Evolutionary conservation across 2,888 invertebrate species (phyloP).

Genomic region (Drosophila falleni): DNA sequence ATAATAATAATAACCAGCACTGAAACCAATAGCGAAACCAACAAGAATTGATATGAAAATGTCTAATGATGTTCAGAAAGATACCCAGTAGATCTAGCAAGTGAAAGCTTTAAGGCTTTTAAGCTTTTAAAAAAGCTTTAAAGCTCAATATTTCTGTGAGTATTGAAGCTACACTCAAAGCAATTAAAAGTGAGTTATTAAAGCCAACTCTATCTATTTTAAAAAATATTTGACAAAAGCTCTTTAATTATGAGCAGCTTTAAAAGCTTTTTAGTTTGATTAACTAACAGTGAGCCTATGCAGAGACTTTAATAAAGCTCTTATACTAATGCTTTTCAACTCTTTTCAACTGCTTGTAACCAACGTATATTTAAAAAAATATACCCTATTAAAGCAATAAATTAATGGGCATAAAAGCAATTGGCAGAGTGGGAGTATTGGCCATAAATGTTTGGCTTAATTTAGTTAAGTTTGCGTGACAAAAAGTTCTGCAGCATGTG

Average conservation of each 20-base stretch:
- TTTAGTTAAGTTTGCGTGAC: constrained; percentile 79
- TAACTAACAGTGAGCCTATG: no score
- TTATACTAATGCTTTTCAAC: not conserved
- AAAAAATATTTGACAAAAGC: no score
- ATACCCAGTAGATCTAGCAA: constrained; percentile 16
- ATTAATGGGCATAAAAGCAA: constrained; percentile 29
- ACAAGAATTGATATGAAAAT: constrained; percentile 23
- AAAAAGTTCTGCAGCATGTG: constrained; percentile 52
- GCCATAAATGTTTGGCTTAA: constrained; percentile 73
- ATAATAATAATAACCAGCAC: constrained; percentile 49
- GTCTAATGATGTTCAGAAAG: not conserved
- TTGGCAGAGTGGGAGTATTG: constrained; percentile 39
- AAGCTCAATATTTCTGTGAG: no score
- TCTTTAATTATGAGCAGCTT: not conserved
- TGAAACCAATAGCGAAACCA: constrained; percentile 61
- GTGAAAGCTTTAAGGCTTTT: not conserved
- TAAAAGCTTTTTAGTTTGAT: not conserved
- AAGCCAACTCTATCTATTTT: no score
- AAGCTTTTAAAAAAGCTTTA: no score
- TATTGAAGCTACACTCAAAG: no score
- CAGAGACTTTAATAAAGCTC: not conserved
- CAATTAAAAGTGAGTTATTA: no score
- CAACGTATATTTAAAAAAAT: no score
- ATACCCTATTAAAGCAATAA: not conserved
- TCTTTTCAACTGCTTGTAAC: no score